These are phyloP conservation scores for Danio tinwini DNA, from an alignment of 2,797 vertebrate species.

Conservation along the genomic window DNA sequence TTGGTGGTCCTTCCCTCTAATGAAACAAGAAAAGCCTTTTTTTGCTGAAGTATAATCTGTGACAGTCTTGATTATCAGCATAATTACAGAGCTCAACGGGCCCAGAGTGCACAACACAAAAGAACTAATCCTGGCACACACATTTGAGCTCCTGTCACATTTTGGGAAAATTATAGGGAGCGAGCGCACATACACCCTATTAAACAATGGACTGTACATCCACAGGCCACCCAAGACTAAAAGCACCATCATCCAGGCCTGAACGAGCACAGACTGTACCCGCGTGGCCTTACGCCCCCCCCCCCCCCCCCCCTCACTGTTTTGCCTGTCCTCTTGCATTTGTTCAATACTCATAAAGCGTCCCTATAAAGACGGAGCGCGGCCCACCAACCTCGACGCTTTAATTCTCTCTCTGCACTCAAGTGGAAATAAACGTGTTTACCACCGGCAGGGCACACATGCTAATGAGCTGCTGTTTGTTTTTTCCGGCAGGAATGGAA, in stretches of 20 bases:
- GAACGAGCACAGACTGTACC: conserved; percentile 77
- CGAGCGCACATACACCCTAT: conserved; percentile 60
- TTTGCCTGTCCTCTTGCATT: conserved; percentile 81
- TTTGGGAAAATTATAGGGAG: conserved; percentile 74
- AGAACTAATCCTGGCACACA: conserved; percentile 76
- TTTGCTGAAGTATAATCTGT: conserved; percentile 68
- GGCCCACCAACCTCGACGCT: conserved; percentile 82
- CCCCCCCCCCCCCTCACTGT: conserved; percentile 71
- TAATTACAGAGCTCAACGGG: conserved; percentile 76
- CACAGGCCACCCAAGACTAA: conserved; percentile 77
- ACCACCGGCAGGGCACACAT: conserved; percentile 79
- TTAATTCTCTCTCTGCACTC: conserved; percentile 78
- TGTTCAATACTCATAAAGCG: conserved; percentile 78
- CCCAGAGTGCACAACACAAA: conserved; percentile 69
- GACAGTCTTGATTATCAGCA: conserved; percentile 78
- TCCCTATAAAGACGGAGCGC: conserved; percentile 70
- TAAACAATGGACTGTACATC: conserved; percentile 72
- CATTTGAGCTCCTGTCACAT: conserved; percentile 66
- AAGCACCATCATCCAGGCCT: conserved; percentile 72
- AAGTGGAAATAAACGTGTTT: conserved; percentile 80
- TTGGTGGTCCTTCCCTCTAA: conserved; percentile 64
- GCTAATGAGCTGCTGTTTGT: conserved; percentile 82
- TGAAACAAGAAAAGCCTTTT: conserved; percentile 70
- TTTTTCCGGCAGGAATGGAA: conserved; percentile 74
- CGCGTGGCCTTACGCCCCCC: conserved; percentile 66